These are phyloP conservation scores for Bibio marci DNA, from an alignment of 2,888 invertebrate genomes.

Conservation along the genomic window DNA sequence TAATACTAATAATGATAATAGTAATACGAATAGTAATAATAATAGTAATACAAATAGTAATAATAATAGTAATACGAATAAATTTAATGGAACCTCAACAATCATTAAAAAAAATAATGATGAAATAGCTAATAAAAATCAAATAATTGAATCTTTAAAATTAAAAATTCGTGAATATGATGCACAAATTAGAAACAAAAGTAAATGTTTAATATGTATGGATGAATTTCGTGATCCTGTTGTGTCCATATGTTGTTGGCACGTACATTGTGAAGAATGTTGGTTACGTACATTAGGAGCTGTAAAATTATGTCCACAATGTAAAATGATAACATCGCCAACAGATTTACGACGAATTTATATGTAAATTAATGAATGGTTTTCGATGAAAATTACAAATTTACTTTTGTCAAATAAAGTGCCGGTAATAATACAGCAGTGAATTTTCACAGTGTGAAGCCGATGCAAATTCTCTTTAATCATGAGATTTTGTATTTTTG, in stretches of 20 bases:
- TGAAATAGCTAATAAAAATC: constrained; percentile 6
- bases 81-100: background rate
- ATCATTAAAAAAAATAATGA: background rate
- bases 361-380: too few species aligned
- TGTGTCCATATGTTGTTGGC: constrained; percentile 91
- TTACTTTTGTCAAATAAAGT: too few species aligned
- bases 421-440: too few species aligned
- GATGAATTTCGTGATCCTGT: constrained; percentile 72
- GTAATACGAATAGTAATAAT: background rate
- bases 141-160: constrained; percentile 54
- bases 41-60: background rate
- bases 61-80: background rate
- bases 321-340: constrained; percentile 82
- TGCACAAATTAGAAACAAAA: constrained; percentile 37
- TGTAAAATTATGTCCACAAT: constrained; percentile 87
- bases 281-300: constrained; percentile 59
- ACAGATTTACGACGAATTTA: constrained; percentile 76
- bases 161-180: constrained; percentile 61
- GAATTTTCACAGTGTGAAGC: too few species aligned
- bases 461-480: too few species aligned
- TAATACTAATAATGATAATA: background rate
- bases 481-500: too few species aligned
- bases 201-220: constrained; percentile 78
- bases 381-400: too few species aligned
- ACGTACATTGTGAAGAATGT: constrained; percentile 81